Evolutionary conservation across 1,140 invertebrate genomes (phyloP), one percentile per base, ranked within the genome.

Genomic region (Eueides isabella): DNA sequence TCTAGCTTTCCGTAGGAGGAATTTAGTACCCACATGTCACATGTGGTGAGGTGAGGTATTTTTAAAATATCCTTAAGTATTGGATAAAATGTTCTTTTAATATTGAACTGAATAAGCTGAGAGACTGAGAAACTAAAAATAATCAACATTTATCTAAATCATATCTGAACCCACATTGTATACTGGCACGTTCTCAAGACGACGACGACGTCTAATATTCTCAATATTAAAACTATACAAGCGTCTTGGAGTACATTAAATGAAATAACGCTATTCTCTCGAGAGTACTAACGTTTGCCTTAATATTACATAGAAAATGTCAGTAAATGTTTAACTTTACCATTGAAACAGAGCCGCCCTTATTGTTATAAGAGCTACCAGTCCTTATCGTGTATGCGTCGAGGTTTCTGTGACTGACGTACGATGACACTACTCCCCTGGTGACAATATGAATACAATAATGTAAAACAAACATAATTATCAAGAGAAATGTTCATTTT

Each of bases 301-400:
- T 55, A 55, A 55, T 55, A 55, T 55, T 23, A 55, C 48, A 26
- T 55, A 23, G 48, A 55, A 55, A 55, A 55, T 55, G 48, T 55
- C 63, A 41, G 23, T 69, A 55, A 61, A 68, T 61, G 48, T 55
- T 55, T 55, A 55, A 55, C 48, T 30, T 78, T 80, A 87, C 85
- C 81, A 83, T 84, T 64, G 74, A 74, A 11, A 84, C 67, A 3
- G 68, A 61, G 0, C 90, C 90, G n/a, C 84, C 88, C 73, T 92
- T 91, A 41, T 87, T 86, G 61, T 90, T 92, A 71, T 91, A 92
- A 0, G 88, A 88, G 68, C 90, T 91, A 55, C 89, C 89, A 12
- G 74, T 74, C 5, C 90, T 71, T 28, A 90, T 71, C 2, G 85
- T 83, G 75, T 82, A 91, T 75, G 89, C 86, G 11, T 74, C 76